Evolutionary conservation across 2,113 vertebrate species (phyloP).

Genomic region (Urocitellus parryii): DNA sequence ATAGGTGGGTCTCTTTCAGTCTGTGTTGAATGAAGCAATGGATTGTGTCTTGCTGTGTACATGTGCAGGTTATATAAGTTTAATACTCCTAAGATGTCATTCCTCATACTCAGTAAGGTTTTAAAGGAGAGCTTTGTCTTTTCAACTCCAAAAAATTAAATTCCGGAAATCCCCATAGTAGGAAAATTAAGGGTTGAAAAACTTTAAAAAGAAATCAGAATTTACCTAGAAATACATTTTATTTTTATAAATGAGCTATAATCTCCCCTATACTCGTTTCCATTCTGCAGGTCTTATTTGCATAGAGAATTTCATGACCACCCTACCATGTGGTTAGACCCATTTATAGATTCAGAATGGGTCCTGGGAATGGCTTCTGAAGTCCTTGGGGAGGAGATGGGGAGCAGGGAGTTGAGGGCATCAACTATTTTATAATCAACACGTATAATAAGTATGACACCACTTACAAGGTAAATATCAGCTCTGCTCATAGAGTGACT

Average conservation of each 20-base stretch:
- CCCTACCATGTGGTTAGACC: not conserved
- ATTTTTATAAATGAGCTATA: not conserved
- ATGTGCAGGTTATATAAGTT: not conserved
- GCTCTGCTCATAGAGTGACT: not conserved
- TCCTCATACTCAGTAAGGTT: not conserved
- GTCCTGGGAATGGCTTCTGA: not conserved
- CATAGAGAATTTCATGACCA: not conserved
- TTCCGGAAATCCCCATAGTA: not conserved
- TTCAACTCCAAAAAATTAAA: not conserved
- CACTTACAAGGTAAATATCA: not conserved
- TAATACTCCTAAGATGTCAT: not conserved
- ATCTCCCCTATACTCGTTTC: not conserved
- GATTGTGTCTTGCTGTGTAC: not conserved
- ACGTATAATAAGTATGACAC: not conserved
- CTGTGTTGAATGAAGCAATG: not conserved
- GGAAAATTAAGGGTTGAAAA: not conserved
- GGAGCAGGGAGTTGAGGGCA: not conserved
- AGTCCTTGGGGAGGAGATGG: not conserved
- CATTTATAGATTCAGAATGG: not conserved
- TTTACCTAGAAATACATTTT: not conserved
- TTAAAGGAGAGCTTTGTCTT: slow-evolving; percentile 3
- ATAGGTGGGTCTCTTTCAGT: not conserved
- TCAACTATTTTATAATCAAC: not conserved
- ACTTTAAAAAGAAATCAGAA: not conserved
- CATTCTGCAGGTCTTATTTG: not conserved